These are phyloP conservation scores for Ranitomeya imitator DNA, from an alignment of 2,113 vertebrate genomes.

Conservation along the genomic window DNA sequence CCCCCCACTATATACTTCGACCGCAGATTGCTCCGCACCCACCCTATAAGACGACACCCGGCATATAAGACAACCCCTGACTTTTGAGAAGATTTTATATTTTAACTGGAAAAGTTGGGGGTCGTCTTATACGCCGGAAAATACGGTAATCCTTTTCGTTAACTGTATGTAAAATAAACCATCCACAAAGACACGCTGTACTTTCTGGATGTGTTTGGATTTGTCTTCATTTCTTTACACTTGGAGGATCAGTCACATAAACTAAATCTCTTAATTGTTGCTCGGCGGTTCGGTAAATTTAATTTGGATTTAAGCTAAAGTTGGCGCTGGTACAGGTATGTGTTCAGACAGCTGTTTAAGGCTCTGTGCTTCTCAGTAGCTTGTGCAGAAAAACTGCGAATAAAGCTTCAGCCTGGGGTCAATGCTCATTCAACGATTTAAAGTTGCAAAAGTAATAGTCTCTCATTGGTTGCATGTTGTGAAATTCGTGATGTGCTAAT, in stretches of 20 bases:
- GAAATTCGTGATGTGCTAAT: neutral
- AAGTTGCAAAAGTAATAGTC: too few relatives aligned
- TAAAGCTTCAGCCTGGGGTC: neutral
- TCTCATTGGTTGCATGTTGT: neutral
- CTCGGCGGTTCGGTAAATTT: neutral
- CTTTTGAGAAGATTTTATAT: too few relatives aligned
- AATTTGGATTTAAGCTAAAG: neutral
- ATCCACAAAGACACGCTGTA: too few relatives aligned
- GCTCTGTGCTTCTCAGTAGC: neutral
- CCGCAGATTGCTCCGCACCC: too few relatives aligned
- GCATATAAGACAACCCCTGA: too few relatives aligned
- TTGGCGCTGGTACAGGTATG: neutral
- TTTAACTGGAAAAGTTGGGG: too few relatives aligned
- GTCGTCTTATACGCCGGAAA: too few relatives aligned
- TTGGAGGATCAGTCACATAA: neutral
- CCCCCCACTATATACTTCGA: too few relatives aligned
- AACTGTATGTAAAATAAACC: too few relatives aligned
- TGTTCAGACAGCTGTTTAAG: neutral
- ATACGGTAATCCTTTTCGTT: too few relatives aligned
- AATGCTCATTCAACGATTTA: neutral
- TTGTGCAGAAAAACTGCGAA: neutral
- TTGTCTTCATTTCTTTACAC: neutral
- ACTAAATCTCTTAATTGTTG: neutral
- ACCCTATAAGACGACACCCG: too few relatives aligned
- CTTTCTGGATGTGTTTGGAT: too few relatives aligned